A percentile compares a stretch with the other conserved stretches of the same genome.
phyloP scores from a whole-genome alignment of 2,797 vertebrate species.

The Chelmon rostratus region DNA sequence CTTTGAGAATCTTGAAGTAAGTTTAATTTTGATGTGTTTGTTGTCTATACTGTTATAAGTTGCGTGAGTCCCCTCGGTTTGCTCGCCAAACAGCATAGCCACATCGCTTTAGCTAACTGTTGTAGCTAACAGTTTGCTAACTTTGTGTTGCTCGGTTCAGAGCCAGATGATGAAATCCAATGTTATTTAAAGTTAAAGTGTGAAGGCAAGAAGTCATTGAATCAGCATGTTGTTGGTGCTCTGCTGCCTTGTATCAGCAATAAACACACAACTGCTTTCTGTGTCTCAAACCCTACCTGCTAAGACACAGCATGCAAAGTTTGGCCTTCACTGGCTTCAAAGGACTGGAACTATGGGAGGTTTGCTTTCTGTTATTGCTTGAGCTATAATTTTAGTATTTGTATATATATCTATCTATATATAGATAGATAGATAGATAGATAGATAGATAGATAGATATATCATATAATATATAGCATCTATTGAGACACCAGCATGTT shows the following conservation, averaged over 20 bases:
- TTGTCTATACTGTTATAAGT: neutral
- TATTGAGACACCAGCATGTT: neutral
- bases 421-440: too few relatives aligned
- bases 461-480: too few relatives aligned
- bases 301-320: neutral
- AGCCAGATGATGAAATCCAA: neutral
- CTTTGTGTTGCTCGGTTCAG: neutral
- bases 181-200: neutral
- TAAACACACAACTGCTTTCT: conserved; percentile 4
- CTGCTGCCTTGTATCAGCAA: neutral
- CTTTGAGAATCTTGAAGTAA: neutral
- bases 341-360: neutral
- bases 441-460: too few relatives aligned
- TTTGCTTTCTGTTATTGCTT: neutral
- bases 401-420: too few relatives aligned
- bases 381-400: neutral
- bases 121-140: neutral
- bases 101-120: neutral
- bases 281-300: neutral
- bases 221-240: neutral
- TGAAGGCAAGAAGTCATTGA: neutral
- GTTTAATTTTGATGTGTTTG: neutral
- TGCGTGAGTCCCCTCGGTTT: neutral
- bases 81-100: too few relatives aligned
- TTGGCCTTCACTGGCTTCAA: neutral